Evolutionary conservation across 2,888 invertebrate species (phyloP), one percentile per base, ranked within the genome.

Genomic region (Eustalomyia histrio): DNA sequence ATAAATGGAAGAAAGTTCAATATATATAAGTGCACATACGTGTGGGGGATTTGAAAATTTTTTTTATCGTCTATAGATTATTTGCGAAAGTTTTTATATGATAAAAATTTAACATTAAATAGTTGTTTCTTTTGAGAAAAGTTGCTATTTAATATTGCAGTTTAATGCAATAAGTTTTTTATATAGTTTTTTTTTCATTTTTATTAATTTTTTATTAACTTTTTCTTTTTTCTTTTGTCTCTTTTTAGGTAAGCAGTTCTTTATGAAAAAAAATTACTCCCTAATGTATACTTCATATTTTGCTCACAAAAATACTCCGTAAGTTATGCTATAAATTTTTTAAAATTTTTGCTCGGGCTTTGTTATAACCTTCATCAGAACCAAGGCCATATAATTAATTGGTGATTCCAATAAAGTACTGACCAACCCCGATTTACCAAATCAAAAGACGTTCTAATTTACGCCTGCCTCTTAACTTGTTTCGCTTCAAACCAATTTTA

Each of bases 1-100:
- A n/a, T n/a, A 76, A 79, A 87, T 82, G 73, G 67, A 35, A 39
- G n/a, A 78, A 78, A 78, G 78, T 74, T 63, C 73, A 73, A 64
- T 68, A 67, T 14, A 18, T 64, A 33, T 58, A 39, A 61, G 29
- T 65, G 52, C 33, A n/a, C 33, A 6, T 14, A 47, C n/a, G n/a
- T n/a, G 3, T 14, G 14, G 14, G 16, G n/a, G n/a, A 47, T 2
- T 47, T n/a, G 43, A 14, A 4, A 43, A 14, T 43, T 43, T 52
- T 52, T 24, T 52, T 21, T 50, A 43, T 43, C n/a, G 2, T 43
- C 14, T 43, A 43, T 43, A n/a, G 43, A 43, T 43, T 43, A 43
- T n/a, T 43, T 43, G 8, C 5, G 5, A 43, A 43, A 43, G 43
- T n/a, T 43, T 43, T 47, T n/a, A 47, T 47, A n/a, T 14, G n/a